phyloP scores from a whole-genome alignment of 1,140 invertebrate genomes.

The Drosophila santomea region DNA sequence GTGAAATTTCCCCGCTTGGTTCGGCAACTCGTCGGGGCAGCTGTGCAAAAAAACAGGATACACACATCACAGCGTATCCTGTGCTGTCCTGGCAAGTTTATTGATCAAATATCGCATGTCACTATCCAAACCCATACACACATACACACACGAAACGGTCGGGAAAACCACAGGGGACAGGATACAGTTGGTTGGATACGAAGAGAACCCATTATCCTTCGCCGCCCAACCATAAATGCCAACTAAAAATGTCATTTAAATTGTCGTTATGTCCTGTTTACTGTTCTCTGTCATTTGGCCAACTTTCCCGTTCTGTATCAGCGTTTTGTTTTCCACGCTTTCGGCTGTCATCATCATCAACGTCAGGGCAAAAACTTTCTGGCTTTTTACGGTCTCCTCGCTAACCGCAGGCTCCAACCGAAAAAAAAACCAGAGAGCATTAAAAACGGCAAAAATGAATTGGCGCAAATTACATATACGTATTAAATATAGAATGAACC shows the following conservation, averaged over 20 bases:
- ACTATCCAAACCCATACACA: conserved; percentile 24
- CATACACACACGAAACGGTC: not conserved
- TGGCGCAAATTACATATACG: conserved; percentile 63
- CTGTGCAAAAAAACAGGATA: conserved; percentile 61
- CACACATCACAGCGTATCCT: conserved; percentile 39
- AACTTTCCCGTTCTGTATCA: conserved; percentile 18
- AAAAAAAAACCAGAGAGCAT: conserved; percentile 26
- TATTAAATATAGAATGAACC: not conserved
- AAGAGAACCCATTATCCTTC: conserved; percentile 27
- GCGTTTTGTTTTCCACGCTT: conserved; percentile 15
- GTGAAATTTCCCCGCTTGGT: conserved; percentile 7
- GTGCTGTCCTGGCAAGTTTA: conserved; percentile 53
- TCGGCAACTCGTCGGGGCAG: conserved; percentile 15
- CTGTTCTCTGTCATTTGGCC: conserved; percentile 53
- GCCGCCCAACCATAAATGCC: conserved; percentile 58
- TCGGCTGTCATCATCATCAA: conserved; percentile 37
- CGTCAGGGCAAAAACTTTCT: conserved; percentile 36
- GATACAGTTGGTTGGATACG: conserved; percentile 23
- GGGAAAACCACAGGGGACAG: conserved; percentile 19
- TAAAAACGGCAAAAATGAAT: conserved; percentile 73
- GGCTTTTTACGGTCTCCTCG: conserved; percentile 28
- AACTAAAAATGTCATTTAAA: conserved; percentile 81
- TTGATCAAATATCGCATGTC: conserved; percentile 82
- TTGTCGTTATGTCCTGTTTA: conserved; percentile 77
- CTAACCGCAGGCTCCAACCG: conserved; percentile 30